A percentile compares a stretch with the other conserved stretches of the same genome.
Conservation (phyloP, 1,140 invertebrate genomes). For the Papilio helenus region DNA sequence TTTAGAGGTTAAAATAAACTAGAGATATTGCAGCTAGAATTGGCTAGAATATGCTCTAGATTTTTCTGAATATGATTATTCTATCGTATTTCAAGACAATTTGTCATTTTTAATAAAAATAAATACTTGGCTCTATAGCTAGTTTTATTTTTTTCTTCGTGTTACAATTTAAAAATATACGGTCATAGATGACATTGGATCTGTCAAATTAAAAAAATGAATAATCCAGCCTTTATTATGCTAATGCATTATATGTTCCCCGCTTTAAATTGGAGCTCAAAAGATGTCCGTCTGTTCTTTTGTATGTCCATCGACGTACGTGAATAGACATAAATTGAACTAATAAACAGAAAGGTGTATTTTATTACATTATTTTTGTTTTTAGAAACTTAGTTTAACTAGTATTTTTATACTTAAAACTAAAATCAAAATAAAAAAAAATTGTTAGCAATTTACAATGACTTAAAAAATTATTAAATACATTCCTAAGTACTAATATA, state of each 20-base stretch:
- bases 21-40: background rate
- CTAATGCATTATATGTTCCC: slow-evolving; percentile 26
- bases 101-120: too few relatives aligned
- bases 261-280: background rate
- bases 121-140: background rate
- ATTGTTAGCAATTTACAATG: too few relatives aligned
- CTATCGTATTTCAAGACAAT: too few relatives aligned
- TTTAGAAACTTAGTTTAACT: background rate
- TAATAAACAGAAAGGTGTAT: background rate
- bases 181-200: background rate
- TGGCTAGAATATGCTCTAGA: background rate
- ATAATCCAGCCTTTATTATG: slow-evolving; percentile 34
- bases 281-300: slow-evolving; percentile 1
- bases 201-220: background rate
- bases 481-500: too few relatives aligned
- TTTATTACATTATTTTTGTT: too few relatives aligned
- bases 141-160: background rate
- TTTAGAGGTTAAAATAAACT: background rate
- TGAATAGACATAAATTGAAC: slow-evolving; percentile 28
- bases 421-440: too few relatives aligned
- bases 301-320: background rate
- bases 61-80: too few relatives aligned
- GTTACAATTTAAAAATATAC: background rate
- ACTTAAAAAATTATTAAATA: too few relatives aligned
- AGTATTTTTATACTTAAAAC: too few relatives aligned